Base-by-base conservation (phyloP, 2,888 invertebrate species). In the Drosophila neonasuta region DNA sequence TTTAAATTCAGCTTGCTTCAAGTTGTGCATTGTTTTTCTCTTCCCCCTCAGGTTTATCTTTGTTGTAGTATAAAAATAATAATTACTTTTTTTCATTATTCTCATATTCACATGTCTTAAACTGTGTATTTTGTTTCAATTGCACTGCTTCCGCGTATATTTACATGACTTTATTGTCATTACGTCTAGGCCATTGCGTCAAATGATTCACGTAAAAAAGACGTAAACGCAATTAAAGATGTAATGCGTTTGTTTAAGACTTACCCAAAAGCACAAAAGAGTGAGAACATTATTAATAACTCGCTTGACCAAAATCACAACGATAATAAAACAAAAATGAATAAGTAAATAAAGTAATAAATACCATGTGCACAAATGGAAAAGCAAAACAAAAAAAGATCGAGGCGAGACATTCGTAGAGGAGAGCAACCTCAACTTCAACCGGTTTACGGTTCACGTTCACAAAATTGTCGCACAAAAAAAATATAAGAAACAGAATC, bases 391-490 rank as follows among this genome's bases (percentile, higher is more conserved):
- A 24, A 24, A 24, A 24, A 67, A 54, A 62, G 6, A 68, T 46
- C 11, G 39, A 41, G 39, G 39, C 29, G 15, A 56, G 36, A 56
- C 15, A 36, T 24, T 56, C 24, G 46, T 34, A 46, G 56, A 56
- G 42, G 56, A 34, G 69, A 20, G 52, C 49, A 71, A 36, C 11
- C 36, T 36, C 36, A 36, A 36, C 11, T n/a, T 36, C n/a, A 36
- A 73, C 76, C 73, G 74, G 74, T 70, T 77, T 77, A 42, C 63
- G 48, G 63, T 73, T 77, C 73, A 70, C 55, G 65, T 70, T 73
- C 68, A 64, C 62, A 68, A 78, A 79, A 79, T 69, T 80, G 84
- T 84, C 75, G 63, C 59, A 69, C 20, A 74, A 58, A 66, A 66
- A 66, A 42, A 54, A 39, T 17, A 57, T 15, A 41, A 13, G 15